Evolutionary conservation across 92 coral and sea anemone genomes (phyloP).

Genomic region (Bergia puertoricense): DNA sequence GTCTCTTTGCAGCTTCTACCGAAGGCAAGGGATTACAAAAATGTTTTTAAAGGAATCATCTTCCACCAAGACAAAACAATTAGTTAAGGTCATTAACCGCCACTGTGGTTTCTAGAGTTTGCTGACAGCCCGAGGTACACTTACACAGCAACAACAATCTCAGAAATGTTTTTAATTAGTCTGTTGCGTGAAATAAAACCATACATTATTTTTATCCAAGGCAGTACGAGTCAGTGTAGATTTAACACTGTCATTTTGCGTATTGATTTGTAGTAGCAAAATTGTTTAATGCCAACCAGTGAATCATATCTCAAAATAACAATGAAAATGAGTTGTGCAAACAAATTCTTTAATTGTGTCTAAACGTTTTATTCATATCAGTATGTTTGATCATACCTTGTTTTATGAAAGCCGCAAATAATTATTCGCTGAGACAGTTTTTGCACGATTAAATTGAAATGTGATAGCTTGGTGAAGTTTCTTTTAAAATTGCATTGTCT

Average conservation of each 20-base stretch:
- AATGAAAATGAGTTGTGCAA: conserved; percentile 11
- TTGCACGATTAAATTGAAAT: no score
- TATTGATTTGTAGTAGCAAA: neutral
- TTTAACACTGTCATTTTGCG: neutral
- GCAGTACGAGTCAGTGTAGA: neutral
- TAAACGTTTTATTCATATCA: neutral
- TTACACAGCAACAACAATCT: neutral
- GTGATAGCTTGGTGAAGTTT: neutral
- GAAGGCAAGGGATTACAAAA: neutral
- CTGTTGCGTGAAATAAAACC: neutral
- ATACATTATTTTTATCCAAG: neutral
- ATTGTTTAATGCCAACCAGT: neutral
- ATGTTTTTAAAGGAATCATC: neutral
- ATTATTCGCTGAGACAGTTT: neutral
- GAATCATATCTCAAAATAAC: conserved; percentile 3
- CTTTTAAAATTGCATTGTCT: neutral
- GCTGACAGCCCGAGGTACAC: neutral
- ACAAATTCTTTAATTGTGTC: neutral
- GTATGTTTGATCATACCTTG: neutral
- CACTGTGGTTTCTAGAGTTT: neutral
- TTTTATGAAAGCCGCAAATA: neutral
- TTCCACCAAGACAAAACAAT: neutral
- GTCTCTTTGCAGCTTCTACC: neutral
- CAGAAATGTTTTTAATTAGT: neutral
- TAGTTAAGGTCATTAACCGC: neutral